phyloP scores from a whole-genome alignment of 2,888 invertebrate genomes.

The Chydorus sphaericus region DNA sequence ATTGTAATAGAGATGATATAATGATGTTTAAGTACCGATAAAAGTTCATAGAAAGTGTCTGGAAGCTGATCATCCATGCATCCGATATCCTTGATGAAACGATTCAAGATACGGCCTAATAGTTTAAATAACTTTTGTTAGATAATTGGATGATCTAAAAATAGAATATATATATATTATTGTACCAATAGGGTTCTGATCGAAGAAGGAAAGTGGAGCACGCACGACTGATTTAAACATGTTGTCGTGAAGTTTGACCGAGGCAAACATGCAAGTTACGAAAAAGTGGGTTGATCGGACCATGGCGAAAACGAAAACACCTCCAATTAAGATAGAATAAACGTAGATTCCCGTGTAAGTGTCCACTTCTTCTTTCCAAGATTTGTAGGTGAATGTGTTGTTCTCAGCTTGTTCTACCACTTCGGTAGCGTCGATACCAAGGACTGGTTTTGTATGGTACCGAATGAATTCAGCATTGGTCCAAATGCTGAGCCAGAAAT shows the following conservation, averaged over 20 bases:
- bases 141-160: background rate
- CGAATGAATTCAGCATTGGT: no score
- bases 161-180: background rate
- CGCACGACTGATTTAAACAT: constrained; percentile 34
- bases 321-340: constrained; percentile 28
- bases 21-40: background rate
- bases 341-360: constrained; percentile 26
- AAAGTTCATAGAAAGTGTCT: constrained; percentile 40
- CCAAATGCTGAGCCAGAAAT: constrained; percentile 7
- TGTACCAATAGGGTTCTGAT: constrained; percentile 65
- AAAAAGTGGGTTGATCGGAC: constrained; percentile 30
- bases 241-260: constrained; percentile 31
- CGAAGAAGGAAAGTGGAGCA: constrained; percentile 51
- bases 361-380: constrained; percentile 1
- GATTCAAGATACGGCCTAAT: constrained; percentile 58
- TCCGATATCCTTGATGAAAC: constrained; percentile 74
- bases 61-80: constrained; percentile 58
- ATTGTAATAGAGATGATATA: background rate
- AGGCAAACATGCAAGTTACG: constrained; percentile 28
- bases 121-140: background rate
- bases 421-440: no score
- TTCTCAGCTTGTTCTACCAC: no score
- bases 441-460: no score
- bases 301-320: constrained; percentile 24
- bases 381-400: no score